A percentile compares a stretch with the other conserved stretches of the same genome.
These are phyloP conservation scores for Otocyon megalotis DNA, from an alignment of 2,113 vertebrate genomes.

Conservation along the genomic window DNA sequence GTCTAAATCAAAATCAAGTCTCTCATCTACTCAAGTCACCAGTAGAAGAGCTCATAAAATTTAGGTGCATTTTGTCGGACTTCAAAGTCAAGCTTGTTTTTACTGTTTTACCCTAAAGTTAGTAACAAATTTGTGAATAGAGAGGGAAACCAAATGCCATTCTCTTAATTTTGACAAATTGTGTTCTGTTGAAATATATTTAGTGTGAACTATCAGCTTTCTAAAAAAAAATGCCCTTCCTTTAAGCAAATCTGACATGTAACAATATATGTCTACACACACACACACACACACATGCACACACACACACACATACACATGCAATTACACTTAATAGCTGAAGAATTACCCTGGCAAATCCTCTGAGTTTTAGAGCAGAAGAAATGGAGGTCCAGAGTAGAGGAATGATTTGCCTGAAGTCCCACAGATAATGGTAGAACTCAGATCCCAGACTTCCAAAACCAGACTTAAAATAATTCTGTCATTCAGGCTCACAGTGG, in stretches of 20 bases:
- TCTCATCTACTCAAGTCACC: background rate
- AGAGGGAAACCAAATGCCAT: background rate
- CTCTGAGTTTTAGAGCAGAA: background rate
- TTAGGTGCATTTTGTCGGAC: background rate
- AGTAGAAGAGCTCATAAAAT: background rate
- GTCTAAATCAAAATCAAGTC: slow-evolving; percentile 10
- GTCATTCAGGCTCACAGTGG: background rate
- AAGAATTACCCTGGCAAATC: background rate
- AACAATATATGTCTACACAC: background rate
- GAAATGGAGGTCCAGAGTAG: background rate
- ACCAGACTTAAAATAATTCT: slow-evolving; percentile 4
- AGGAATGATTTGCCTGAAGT: background rate
- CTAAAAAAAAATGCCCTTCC: background rate
- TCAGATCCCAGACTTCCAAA: background rate
- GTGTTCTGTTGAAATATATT: background rate
- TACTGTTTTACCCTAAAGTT: background rate
- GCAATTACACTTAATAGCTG: background rate
- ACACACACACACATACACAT: background rate
- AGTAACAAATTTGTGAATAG: background rate
- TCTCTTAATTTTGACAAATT: background rate
- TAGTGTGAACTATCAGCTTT: background rate
- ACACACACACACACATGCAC: background rate
- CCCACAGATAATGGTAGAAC: background rate
- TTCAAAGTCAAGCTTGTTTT: background rate
- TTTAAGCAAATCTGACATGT: background rate